phyloP scores from a whole-genome alignment of 2,888 invertebrate species.

The Drosophila anomalata region DNA sequence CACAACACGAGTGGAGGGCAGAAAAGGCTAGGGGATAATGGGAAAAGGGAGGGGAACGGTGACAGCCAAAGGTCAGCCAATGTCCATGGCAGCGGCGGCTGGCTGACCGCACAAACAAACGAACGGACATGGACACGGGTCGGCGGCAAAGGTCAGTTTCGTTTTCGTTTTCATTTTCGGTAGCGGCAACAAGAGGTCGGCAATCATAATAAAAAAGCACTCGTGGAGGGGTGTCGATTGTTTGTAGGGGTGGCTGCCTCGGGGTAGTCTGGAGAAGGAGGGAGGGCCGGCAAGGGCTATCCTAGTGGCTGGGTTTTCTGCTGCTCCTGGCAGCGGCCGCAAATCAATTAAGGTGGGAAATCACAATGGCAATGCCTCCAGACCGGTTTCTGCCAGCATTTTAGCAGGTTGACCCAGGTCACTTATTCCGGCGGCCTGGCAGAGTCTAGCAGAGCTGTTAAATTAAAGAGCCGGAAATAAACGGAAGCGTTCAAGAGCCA shows the following conservation, averaged over 20 bases:
- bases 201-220: slow-evolving; percentile 49
- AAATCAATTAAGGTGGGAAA: slow-evolving; percentile 69
- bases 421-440: slow-evolving; percentile 3
- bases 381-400: slow-evolving; percentile 47
- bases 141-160: slow-evolving; percentile 72
- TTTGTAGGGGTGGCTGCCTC: slow-evolving; percentile 13
- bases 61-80: slow-evolving; percentile 74
- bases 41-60: slow-evolving; percentile 32
- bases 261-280: background rate
- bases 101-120: slow-evolving; percentile 70
- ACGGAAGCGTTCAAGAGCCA: slow-evolving; percentile 53
- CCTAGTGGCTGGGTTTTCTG: slow-evolving; percentile 27
- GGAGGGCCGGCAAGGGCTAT: slow-evolving; percentile 45
- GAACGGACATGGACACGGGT: slow-evolving; percentile 56
- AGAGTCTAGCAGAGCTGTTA: slow-evolving; percentile 56
- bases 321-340: slow-evolving; percentile 41
- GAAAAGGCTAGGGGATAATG: slow-evolving; percentile 1
- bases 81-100: slow-evolving; percentile 66
- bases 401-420: slow-evolving; percentile 44
- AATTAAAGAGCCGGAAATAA: slow-evolving; percentile 73
- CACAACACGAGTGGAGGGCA: slow-evolving; percentile 57
- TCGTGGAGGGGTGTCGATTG: slow-evolving; percentile 58
- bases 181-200: slow-evolving; percentile 41
- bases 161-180: slow-evolving; percentile 37
- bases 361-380: slow-evolving; percentile 31